Percentiles rank a stretch among this genome's conserved stretches.
These are phyloP conservation scores for Balanococcus diminutus DNA, from an alignment of 2,888 invertebrate species.

Conservation along the genomic window DNA sequence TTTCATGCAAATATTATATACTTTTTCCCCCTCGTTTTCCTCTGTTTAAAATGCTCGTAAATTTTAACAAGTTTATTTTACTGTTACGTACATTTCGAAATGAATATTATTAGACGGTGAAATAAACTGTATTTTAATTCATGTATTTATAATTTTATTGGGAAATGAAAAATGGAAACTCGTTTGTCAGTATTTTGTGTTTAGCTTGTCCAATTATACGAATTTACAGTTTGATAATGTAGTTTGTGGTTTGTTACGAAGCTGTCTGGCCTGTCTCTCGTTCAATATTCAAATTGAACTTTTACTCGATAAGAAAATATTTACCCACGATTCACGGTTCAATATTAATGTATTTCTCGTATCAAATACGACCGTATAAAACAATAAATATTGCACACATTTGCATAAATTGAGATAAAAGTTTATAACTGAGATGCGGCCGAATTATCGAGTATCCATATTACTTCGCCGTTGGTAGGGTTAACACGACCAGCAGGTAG, in stretches of 20 bases:
- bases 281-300: too few species aligned
- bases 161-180: neutral
- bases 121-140: conserved; percentile 13
- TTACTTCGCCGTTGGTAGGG: conserved; percentile 72
- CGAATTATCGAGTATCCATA: conserved; percentile 64
- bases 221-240: neutral
- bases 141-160: neutral
- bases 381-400: neutral
- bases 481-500: conserved; percentile 79
- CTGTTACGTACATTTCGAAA: neutral
- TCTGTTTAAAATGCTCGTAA: conserved; percentile 10
- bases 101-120: neutral
- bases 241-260: neutral
- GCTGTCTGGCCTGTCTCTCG: neutral
- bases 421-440: conserved; percentile 57
- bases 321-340: too few species aligned
- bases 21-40: neutral
- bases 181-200: conserved; percentile 31
- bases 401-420: neutral
- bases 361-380: neutral
- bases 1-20: neutral
- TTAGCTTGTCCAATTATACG: neutral
- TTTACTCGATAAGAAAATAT: neutral
- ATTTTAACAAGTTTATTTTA: conserved; percentile 23
- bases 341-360: neutral